Evolutionary conservation across 2,797 vertebrate species (phyloP), one percentile per base, ranked within the genome.

Genomic region (Periophthalmus magnuspinnatus): DNA sequence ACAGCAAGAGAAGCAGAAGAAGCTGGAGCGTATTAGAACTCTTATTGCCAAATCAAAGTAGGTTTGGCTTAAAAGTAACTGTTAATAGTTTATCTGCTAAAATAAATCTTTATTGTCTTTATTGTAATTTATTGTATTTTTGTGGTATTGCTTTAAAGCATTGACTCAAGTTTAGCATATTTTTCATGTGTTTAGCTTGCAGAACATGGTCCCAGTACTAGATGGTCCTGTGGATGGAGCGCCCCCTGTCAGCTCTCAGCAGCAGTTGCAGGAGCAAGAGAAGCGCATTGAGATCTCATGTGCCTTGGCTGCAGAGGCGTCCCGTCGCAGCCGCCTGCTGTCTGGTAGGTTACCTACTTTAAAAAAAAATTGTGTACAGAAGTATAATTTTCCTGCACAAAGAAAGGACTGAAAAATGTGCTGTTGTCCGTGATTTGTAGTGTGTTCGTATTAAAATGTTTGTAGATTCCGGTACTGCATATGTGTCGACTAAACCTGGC

Each of bases 11-110:
- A 98, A 98, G 88, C 95, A 96, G 90, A 98, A 95, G 91, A 98
- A 98, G 79, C 94, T 98, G 81, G 96, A 98, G 70, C 91, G 97
- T 67, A 98, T 99, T 89, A 98, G 98, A 87, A 97, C 96, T 0
- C 95, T 99, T 54, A 98, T 99, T 71, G 97, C 96, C 87, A 98
- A 98, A 89, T 98, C 97, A 87, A 98, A 95, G 97, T 99, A 88
- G 65, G 79, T 52, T 68, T 60, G 36, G 1, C 41, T 38, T 38
- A 9, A 54, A 55, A 19, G 54, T 58, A 5, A 34, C n/a, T 19
- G 54, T 19, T 17, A 2, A 32, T 8, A 33, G 6, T 33, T 13
- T 41, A 38, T 41, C 41, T 14, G 13, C 41, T 45, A 45, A 45
- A 13, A 14, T 45, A 45, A 16, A 16, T 45, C n/a, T n/a, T n/a